Base-by-base conservation (phyloP, 2,113 vertebrate genomes). In the Crotalus horridus region DNA sequence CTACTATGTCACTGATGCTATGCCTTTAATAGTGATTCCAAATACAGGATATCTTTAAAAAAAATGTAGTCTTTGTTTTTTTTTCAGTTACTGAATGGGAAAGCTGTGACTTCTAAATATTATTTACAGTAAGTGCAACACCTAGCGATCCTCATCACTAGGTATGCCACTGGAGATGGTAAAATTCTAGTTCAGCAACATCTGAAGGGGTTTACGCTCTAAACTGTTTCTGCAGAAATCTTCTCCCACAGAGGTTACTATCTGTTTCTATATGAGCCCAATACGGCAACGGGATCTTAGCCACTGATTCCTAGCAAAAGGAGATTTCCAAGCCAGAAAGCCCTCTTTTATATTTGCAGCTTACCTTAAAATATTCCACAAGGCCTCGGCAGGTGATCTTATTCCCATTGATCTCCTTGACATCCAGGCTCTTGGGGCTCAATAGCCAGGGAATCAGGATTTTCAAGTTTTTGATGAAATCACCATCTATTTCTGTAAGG, bases 321-420 rank as follows among this genome's bases (percentile, higher is more conserved):
- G 1, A 6, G 29, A 0, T 6, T 13, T 29, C 4, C 7, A 39
- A 54, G 12, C n/a, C 26, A 9, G 46, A 51, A 21, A 13, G 23
- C 33, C 12, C 7, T 46, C 53, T 39, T 21, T 39, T 3, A 2
- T 15, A 20, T 23, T 33, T 39, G 12, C 29, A 23, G 17, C 92
- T 90, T 39, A 99, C 99, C 99, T 99, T 99, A 95, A 99, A 99
- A 96, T 99, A 99, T 94, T 99, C 99, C 97, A 99, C 95, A 91
- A 99, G 98, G 94, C 99, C 99, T 93, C 99, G 98, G 94, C 99
- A 99, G 94, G 99, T 99, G 97, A 99, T 99, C 15, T 99, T 98
- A 96, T 99, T 99, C 81, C 98, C 99, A 86, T 99, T 99, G 97
- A 99, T 99, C 97, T 99, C 99, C 97, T 99, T 99, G 91, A 99